A percentile compares a stretch with the other conserved stretches of the same genome.
Evolutionary conservation across 2,888 invertebrate species (phyloP).

Genomic region (Drosophila parthenogenetica): DNA sequence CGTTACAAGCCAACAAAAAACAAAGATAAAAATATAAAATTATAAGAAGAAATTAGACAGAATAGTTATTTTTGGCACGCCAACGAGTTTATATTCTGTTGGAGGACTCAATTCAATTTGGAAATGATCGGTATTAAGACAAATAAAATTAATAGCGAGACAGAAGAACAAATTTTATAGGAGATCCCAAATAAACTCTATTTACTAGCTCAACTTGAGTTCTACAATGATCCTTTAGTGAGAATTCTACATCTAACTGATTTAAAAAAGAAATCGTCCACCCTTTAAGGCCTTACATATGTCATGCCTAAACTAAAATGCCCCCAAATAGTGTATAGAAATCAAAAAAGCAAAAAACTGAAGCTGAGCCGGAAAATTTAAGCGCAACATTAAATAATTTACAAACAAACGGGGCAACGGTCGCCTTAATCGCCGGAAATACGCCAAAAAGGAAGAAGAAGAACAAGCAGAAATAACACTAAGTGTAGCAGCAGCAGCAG

Average conservation of each 20-base stretch:
- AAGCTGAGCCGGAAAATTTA: conserved; percentile 78
- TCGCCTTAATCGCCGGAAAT: conserved; percentile 78
- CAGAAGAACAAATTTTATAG: neutral
- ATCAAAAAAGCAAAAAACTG: conserved; percentile 19
- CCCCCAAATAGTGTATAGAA: neutral
- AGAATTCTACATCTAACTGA: no score
- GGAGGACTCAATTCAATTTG: neutral
- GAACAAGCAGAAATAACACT: conserved; percentile 15
- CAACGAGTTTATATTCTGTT: neutral
- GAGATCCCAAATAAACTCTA: neutral
- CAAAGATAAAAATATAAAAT: neutral
- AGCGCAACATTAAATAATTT: conserved; percentile 81
- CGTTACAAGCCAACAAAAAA: conserved; percentile 18
- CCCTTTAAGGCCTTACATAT: neutral
- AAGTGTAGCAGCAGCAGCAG: conserved; percentile 11
- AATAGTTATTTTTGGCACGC: neutral
- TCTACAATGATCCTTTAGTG: no score
- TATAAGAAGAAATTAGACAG: neutral
- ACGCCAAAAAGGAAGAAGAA: conserved; percentile 38
- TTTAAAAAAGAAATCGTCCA: neutral
- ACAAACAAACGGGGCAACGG: conserved; percentile 78
- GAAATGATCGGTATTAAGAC: neutral
- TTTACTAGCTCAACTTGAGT: no score
- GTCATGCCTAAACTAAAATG: neutral
- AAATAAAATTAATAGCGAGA: neutral